Conservation (phyloP, 1,140 invertebrate genomes). For the Cydia strobilella region DNA sequence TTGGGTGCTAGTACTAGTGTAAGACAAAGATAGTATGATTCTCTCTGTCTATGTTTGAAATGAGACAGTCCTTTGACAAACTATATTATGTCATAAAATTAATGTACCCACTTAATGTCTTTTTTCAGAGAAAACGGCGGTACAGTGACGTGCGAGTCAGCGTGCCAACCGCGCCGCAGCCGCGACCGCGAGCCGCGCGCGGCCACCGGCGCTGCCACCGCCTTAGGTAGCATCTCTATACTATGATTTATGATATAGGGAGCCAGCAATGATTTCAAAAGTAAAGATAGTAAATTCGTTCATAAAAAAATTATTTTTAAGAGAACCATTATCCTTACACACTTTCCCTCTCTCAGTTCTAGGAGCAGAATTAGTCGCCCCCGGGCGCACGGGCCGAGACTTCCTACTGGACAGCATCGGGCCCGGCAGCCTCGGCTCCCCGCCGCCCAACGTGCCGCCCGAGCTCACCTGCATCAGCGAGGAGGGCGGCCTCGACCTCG, state of each 20-base stretch:
- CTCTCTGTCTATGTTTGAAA: too few species aligned
- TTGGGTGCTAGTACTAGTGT: too few species aligned
- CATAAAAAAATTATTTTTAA: too few species aligned
- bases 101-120: slow-evolving; percentile 2
- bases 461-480: slow-evolving; percentile 94
- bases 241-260: too few species aligned
- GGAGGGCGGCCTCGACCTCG: slow-evolving; percentile 91
- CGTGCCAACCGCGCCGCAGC: slow-evolving; percentile 51
- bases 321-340: too few species aligned
- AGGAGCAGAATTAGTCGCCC: slow-evolving; percentile 78
- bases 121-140: slow-evolving; percentile 71
- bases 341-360: slow-evolving; percentile 71
- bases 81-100: too few species aligned
- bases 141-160: slow-evolving; percentile 58
- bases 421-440: slow-evolving; percentile 67
- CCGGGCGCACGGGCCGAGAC: slow-evolving; percentile 62
- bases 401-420: slow-evolving; percentile 66
- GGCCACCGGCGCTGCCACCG: slow-evolving; percentile 61
- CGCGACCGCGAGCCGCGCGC: slow-evolving; percentile 59
- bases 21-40: too few species aligned
- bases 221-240: slow-evolving; percentile 57
- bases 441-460: slow-evolving; percentile 79
- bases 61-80: too few species aligned
- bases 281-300: too few species aligned
- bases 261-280: too few species aligned